These are phyloP conservation scores for Pachyuromys duprasi DNA, from an alignment of 2,797 vertebrate genomes.

Conservation along the genomic window DNA sequence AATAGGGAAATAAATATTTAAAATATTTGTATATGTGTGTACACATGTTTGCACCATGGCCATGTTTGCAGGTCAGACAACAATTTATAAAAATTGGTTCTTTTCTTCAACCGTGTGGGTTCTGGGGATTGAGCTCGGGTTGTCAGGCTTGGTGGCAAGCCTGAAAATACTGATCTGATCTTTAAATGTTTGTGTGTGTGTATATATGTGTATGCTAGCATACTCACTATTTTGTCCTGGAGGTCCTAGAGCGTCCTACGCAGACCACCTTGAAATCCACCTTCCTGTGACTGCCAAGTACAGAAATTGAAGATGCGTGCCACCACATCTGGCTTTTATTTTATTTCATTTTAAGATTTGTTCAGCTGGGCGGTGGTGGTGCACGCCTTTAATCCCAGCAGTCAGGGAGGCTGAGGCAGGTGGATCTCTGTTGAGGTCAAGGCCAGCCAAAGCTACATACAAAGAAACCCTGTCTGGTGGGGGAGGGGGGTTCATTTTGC, in stretches of 20 bases:
- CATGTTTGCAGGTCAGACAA: not conserved
- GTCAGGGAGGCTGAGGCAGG: no score
- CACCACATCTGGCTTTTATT: not conserved
- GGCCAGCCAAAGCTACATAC: no score
- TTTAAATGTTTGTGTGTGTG: not conserved
- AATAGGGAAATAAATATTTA: not conserved
- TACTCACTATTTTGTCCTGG: not conserved
- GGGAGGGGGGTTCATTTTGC: not conserved
- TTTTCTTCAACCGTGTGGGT: not conserved
- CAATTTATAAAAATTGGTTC: not conserved
- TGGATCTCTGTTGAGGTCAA: no score
- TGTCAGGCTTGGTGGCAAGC: no score
- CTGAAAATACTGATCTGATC: not conserved
- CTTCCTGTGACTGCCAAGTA: not conserved
- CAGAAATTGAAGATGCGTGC: not conserved
- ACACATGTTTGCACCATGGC: not conserved
- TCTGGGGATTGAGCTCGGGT: not conserved
- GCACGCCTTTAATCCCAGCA: no score
- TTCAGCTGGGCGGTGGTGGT: no score
- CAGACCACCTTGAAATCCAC: not conserved
- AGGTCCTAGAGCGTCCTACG: not conserved
- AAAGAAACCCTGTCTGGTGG: no score
- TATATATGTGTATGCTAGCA: not conserved
- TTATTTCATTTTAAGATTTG: not conserved
- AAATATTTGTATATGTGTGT: not conserved